Evolutionary conservation across 2,113 vertebrate species (phyloP).

Genomic region (Mastomys natalensis): DNA sequence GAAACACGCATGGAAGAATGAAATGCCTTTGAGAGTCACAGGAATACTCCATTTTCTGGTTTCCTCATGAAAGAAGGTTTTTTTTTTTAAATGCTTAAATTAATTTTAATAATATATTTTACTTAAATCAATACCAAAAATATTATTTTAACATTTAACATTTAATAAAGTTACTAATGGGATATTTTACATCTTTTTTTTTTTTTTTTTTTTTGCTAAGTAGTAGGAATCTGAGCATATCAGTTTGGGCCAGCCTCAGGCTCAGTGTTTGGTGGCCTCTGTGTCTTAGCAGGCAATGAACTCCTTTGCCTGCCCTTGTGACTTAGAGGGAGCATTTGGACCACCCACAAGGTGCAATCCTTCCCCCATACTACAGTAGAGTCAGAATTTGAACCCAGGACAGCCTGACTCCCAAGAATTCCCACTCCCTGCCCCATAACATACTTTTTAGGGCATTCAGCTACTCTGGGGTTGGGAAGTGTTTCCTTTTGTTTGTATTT

Average conservation of each 20-base stretch:
- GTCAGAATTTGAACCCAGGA: background rate
- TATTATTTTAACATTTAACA: slow-evolving; percentile 65
- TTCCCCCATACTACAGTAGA: background rate
- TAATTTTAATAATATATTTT: slow-evolving; percentile 68
- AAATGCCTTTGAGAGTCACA: fast-evolving
- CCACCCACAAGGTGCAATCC: background rate
- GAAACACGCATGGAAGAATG: background rate
- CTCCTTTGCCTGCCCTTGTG: background rate
- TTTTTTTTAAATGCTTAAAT: background rate
- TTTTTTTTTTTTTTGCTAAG: background rate
- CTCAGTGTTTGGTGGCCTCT: background rate
- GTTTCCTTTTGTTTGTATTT: background rate
- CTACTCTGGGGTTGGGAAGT: no score
- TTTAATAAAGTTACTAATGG: slow-evolving; percentile 50
- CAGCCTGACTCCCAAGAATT: background rate
- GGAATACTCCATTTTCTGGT: background rate
- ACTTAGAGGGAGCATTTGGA: background rate
- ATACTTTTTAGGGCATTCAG: background rate
- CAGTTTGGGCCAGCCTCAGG: background rate
- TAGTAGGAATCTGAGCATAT: background rate
- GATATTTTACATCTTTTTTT: slow-evolving; percentile 1
- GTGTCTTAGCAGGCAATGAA: background rate
- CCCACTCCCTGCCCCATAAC: background rate
- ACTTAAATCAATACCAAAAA: slow-evolving; percentile 60
- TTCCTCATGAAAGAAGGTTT: background rate